Evolutionary conservation across 2,113 vertebrate genomes (phyloP).

Genomic region (Chamaetylas fuelleborni): DNA sequence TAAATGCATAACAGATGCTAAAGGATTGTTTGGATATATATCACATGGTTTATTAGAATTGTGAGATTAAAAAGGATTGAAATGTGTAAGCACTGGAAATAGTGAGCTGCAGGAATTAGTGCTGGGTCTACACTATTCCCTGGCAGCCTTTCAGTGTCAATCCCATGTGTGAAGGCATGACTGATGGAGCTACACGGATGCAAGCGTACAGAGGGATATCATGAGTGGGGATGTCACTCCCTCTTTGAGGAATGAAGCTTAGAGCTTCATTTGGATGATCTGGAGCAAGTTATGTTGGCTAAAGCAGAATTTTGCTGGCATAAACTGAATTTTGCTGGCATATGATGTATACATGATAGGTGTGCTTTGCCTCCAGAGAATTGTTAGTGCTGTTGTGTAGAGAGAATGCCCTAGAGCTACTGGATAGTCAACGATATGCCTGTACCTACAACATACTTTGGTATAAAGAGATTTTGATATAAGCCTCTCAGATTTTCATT

Average conservation of each 20-base stretch:
- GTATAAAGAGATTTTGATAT: background rate
- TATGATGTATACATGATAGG: background rate
- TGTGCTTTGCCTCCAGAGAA: background rate
- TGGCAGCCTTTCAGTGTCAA: background rate
- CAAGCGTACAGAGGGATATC: background rate
- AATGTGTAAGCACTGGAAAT: background rate
- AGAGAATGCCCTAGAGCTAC: background rate
- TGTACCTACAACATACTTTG: background rate
- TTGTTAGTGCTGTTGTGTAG: background rate
- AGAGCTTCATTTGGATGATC: background rate
- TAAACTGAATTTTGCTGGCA: constrained; percentile 22
- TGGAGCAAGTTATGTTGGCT: constrained; percentile 9
- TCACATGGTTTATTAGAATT: background rate
- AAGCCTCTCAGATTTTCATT: background rate
- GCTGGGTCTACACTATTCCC: background rate
- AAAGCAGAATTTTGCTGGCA: constrained; percentile 4
- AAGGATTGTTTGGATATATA: background rate
- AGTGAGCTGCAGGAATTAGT: background rate
- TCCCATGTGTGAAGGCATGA: background rate
- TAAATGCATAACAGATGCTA: background rate
- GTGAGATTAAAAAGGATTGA: background rate
- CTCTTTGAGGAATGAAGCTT: background rate
- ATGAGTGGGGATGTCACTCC: background rate
- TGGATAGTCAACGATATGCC: background rate
- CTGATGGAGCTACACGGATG: background rate